phyloP scores from a whole-genome alignment of 2,888 invertebrate species.

The Tanaodytes sp. region DNA sequence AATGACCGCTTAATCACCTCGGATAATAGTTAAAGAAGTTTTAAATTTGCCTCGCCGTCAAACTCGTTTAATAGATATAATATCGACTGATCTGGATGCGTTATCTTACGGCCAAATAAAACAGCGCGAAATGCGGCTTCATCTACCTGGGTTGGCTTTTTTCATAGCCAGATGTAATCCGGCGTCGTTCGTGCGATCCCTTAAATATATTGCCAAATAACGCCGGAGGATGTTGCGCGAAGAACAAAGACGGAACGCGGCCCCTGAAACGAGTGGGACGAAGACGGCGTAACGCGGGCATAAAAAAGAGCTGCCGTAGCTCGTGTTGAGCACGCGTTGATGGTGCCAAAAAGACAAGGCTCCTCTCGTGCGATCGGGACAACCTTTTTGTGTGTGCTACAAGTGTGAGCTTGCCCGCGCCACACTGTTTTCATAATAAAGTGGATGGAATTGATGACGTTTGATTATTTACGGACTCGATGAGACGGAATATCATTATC shows the following conservation, averaged over 20 bases:
- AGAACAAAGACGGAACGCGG: background rate
- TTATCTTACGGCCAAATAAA: no score
- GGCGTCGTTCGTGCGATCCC: constrained; percentile 39
- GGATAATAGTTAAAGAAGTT: no score
- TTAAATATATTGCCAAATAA: constrained; percentile 44
- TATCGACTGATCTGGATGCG: no score
- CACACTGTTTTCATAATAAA: constrained; percentile 39
- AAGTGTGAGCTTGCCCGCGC: constrained; percentile 9
- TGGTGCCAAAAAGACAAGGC: constrained; percentile 50
- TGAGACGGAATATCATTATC: constrained; percentile 35
- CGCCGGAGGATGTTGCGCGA: constrained; percentile 29
- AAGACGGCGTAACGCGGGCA: constrained; percentile 16
- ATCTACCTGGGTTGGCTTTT: no score
- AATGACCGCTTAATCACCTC: no score
- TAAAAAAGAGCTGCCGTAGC: constrained; percentile 56
- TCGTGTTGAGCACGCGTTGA: constrained; percentile 65
- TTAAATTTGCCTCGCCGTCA: no score
- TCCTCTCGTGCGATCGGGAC: constrained; percentile 24
- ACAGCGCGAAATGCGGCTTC: no score
- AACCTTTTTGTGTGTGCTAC: constrained; percentile 23
- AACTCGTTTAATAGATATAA: no score
- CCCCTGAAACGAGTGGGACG: constrained; percentile 17
- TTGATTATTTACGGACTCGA: constrained; percentile 30
- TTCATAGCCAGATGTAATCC: constrained; percentile 31
- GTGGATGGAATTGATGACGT: constrained; percentile 36